Evolutionary conservation across 2,888 invertebrate genomes (phyloP).

Genomic region (Mycalesis mineus): DNA sequence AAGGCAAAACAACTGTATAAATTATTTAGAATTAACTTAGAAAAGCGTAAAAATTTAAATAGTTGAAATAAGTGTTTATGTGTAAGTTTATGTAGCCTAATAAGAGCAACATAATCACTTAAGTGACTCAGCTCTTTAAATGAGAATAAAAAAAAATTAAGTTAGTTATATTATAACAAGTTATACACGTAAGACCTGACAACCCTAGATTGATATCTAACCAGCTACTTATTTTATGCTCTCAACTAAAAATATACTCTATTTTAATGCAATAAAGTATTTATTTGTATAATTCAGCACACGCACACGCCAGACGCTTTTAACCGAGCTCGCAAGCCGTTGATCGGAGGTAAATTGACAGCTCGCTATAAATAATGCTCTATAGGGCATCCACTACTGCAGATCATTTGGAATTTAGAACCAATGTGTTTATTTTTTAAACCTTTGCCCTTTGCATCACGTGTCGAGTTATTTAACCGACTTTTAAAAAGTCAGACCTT

Average conservation of each 20-base stretch:
- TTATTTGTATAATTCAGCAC: background rate
- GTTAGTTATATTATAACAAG: too few species aligned
- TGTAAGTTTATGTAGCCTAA: too few species aligned
- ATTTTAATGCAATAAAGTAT: background rate
- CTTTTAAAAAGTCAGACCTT: too few species aligned
- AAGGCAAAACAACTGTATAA: too few species aligned
- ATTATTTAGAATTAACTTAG: too few species aligned
- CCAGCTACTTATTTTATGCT: constrained; percentile 35
- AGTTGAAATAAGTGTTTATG: too few species aligned
- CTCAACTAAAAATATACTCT: constrained; percentile 27
- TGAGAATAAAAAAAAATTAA: too few species aligned
- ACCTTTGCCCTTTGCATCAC: background rate
- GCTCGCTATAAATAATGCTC: constrained; percentile 45
- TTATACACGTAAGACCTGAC: background rate
- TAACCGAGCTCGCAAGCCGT: constrained; percentile 37
- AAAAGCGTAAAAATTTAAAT: too few species aligned
- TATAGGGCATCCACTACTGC: background rate
- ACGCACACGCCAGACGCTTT: constrained; percentile 6
- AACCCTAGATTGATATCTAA: constrained; percentile 35
- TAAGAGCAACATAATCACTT: too few species aligned
- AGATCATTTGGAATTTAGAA: background rate
- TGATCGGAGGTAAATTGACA: constrained; percentile 63
- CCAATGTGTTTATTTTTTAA: background rate
- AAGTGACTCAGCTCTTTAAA: too few species aligned
- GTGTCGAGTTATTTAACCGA: too few species aligned